Evolutionary conservation across 2,888 invertebrate species (phyloP).

Genomic region (Trichogramma dendrolimi): DNA sequence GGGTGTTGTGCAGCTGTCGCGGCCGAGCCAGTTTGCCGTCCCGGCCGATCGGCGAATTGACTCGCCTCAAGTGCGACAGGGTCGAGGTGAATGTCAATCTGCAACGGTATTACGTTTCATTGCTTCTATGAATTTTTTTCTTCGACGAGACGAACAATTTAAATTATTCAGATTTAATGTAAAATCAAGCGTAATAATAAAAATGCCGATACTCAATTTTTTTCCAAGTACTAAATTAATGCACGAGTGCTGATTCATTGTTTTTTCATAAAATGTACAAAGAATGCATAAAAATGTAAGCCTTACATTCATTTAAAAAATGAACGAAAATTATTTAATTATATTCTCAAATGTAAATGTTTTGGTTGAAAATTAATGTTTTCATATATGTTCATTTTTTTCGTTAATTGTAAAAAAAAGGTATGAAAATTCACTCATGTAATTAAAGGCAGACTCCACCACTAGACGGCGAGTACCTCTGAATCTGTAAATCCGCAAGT

Average conservation of each 20-base stretch:
- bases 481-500: no score
- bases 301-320: no score
- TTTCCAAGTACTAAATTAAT: not conserved
- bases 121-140: not conserved
- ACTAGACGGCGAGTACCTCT: no score
- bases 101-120: slow-evolving; percentile 65
- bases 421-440: no score
- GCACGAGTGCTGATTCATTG: not conserved
- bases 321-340: no score
- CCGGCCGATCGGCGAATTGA: slow-evolving; percentile 97
- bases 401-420: no score
- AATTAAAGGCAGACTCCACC: no score
- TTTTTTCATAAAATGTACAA: not conserved
- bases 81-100: slow-evolving; percentile 98
- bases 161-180: not conserved
- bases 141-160: no score
- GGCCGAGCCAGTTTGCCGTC: slow-evolving; percentile 99
- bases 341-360: no score
- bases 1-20: slow-evolving; percentile 95
- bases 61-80: slow-evolving; percentile 92
- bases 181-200: not conserved
- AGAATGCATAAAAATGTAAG: not conserved
- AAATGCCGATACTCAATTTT: no score
- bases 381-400: no score
- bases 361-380: no score